A percentile compares a stretch with the other conserved stretches of the same genome.
Evolutionary conservation across 1,140 invertebrate species (phyloP).

Genomic region (Lepeophtheirus salmonis): DNA sequence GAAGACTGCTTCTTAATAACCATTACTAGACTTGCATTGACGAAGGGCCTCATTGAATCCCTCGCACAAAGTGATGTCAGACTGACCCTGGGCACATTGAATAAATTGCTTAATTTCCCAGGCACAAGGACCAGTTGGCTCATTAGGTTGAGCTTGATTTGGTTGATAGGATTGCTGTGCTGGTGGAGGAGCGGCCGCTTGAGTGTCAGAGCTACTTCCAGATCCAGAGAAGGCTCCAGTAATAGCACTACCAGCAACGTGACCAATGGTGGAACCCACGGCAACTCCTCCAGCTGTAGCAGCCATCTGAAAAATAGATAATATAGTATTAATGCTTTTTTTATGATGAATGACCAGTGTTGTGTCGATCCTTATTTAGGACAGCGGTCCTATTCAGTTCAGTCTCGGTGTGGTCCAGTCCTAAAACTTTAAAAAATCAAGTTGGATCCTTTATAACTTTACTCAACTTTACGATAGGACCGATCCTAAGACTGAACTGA

Average conservation of each 20-base stretch:
- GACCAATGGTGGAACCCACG: slow-evolving; percentile 68
- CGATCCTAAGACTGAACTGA: too few species aligned
- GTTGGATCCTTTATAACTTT: too few species aligned
- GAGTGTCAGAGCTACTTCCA: slow-evolving; percentile 36
- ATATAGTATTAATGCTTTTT: not conserved
- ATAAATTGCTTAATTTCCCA: slow-evolving; percentile 77
- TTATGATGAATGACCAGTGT: too few species aligned
- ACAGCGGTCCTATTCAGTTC: too few species aligned
- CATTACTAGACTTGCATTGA: slow-evolving; percentile 42
- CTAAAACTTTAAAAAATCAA: too few species aligned
- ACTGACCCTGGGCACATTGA: slow-evolving; percentile 61
- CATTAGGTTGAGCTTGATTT: slow-evolving; percentile 23
- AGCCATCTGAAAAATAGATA: slow-evolving; percentile 27
- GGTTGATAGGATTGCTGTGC: too few species aligned
- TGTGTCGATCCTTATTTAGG: too few species aligned
- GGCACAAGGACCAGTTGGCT: slow-evolving; percentile 49
- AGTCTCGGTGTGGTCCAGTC: too few species aligned
- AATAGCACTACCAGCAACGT: slow-evolving; percentile 59
- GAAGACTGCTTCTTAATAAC: too few species aligned
- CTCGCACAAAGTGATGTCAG: slow-evolving; percentile 62
- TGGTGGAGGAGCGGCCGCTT: too few species aligned
- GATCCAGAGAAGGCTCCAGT: slow-evolving; percentile 55
- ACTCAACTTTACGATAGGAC: too few species aligned
- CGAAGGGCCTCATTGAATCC: slow-evolving; percentile 81
- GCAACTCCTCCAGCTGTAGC: slow-evolving; percentile 75